Evolutionary conservation across 2,888 invertebrate genomes (phyloP).

Genomic region (Tryphoninae sp.): DNA sequence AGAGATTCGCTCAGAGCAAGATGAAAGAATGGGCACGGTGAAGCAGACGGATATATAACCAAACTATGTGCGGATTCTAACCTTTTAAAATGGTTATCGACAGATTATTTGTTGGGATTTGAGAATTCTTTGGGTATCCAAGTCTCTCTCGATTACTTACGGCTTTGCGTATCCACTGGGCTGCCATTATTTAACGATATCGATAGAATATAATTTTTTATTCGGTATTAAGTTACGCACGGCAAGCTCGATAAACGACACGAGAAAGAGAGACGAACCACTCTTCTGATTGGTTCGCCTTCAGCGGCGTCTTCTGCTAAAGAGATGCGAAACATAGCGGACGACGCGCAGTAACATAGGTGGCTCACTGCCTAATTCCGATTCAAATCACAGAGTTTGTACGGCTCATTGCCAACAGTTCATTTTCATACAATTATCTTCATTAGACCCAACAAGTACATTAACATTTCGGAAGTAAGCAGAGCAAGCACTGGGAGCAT

Average conservation of each 20-base stretch:
- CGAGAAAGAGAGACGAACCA: slow-evolving; percentile 66
- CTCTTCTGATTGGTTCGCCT: slow-evolving; percentile 70
- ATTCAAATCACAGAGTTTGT: slow-evolving; percentile 20
- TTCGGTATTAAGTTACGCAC: slow-evolving; percentile 69
- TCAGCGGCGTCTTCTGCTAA: slow-evolving; percentile 74
- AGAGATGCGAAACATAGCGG: slow-evolving; percentile 68
- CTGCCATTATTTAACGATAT: slow-evolving; percentile 76
- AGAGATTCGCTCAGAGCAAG: slow-evolving; percentile 29
- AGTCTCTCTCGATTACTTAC: slow-evolving; percentile 71
- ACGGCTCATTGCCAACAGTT: background rate
- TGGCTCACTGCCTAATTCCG: slow-evolving; percentile 59
- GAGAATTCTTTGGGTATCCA: slow-evolving; percentile 41
- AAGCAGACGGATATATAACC: slow-evolving; percentile 67
- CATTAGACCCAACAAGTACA: background rate
- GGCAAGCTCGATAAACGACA: slow-evolving; percentile 71
- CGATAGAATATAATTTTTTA: slow-evolving; percentile 64
- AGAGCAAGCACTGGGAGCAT: background rate
- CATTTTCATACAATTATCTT: background rate
- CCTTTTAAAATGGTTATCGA: slow-evolving; percentile 68
- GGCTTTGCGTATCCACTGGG: slow-evolving; percentile 79
- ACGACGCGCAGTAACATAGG: slow-evolving; percentile 66
- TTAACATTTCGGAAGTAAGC: background rate
- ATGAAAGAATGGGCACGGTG: slow-evolving; percentile 51
- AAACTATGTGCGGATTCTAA: slow-evolving; percentile 70
- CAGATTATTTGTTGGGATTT: slow-evolving; percentile 56